Base-by-base conservation (phyloP, 2,888 invertebrate species). In the Agrilus cyanescens region DNA sequence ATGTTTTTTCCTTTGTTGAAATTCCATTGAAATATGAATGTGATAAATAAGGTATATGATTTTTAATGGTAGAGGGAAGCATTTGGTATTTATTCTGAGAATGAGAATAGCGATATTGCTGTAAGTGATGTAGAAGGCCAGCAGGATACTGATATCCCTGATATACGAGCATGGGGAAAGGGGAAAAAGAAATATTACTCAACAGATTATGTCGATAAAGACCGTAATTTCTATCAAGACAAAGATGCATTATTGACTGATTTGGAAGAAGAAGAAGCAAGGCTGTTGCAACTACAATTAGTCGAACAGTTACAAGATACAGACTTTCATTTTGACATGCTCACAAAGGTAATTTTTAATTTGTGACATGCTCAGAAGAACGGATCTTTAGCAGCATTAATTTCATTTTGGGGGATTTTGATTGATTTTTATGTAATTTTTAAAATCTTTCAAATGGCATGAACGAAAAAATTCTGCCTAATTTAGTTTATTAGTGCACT, bases 191-290 rank as follows among this genome's bases (percentile, higher is more conserved):
- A 76, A 30, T 95, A 79, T 62, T 93, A 91, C 67, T 79, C 84
- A 39, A 86, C 90, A 1, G 91, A 93, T 69, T 90, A 85, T 66
- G 80, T 89, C 12, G 93, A 93, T 70, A 78, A 82, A 55, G 90
- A 91, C 66, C 88, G 84, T 70, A 77, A 82, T 36, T 80, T 82
- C 51, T 65, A 57, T 47, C 56, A 72, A 50, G 80, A 77, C 32
- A 74, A 73, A 53, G 81, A 84, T 57, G 80, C 82, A 52, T 80
- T 81, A 54, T 70, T 79, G 50, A 88, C 87, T 4, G 78, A 82
- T 48, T 71, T 82, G 46, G 90, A 91, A 66, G 89, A 88, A 62
- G 75, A 83, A 55, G 90, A 90, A 69, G 90, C 88, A 0, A 78
- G 75, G 59, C 79, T 76, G 50, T 82, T 90, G 44, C 90, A 91